Evolutionary conservation across 2,113 vertebrate species (phyloP).

Genomic region (Oreochromis niloticus): DNA sequence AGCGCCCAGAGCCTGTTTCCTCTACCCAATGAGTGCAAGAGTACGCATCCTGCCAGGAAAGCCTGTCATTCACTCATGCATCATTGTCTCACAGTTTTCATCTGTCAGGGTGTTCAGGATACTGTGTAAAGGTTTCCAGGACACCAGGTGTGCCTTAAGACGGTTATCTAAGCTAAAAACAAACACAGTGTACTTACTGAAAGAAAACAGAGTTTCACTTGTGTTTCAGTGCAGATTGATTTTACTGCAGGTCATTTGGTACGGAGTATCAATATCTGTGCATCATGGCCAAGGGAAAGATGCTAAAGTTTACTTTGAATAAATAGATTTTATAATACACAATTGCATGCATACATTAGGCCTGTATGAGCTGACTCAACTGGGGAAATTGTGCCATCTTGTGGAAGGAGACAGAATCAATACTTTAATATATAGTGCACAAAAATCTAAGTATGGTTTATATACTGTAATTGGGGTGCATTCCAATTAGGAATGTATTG

Average conservation of each 20-base stretch:
- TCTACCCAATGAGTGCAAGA: conserved; percentile 51
- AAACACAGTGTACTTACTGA: not conserved
- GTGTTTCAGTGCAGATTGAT: not conserved
- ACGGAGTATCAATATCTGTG: not conserved
- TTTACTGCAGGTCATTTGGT: not conserved
- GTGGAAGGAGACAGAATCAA: not conserved
- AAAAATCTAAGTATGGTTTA: not conserved
- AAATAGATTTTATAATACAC: not conserved
- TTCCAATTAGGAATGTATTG: not conserved
- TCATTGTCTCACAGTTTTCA: conserved; percentile 33
- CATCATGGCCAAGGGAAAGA: not conserved
- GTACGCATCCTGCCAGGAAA: conserved; percentile 71
- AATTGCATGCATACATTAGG: not conserved
- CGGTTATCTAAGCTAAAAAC: not conserved
- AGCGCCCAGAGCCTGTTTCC: conserved; percentile 31
- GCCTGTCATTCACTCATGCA: conserved; percentile 34
- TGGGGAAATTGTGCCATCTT: not conserved
- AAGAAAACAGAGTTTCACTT: not conserved
- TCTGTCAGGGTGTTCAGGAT: not conserved
- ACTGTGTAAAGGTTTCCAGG: not conserved
- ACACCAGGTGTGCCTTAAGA: not conserved
- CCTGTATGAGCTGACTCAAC: not conserved
- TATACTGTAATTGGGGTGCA: not conserved
- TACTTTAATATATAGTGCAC: not conserved
- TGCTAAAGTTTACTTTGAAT: not conserved